Evolutionary conservation across 2,113 vertebrate genomes (phyloP).

Genomic region (Copsychus sechellarum): DNA sequence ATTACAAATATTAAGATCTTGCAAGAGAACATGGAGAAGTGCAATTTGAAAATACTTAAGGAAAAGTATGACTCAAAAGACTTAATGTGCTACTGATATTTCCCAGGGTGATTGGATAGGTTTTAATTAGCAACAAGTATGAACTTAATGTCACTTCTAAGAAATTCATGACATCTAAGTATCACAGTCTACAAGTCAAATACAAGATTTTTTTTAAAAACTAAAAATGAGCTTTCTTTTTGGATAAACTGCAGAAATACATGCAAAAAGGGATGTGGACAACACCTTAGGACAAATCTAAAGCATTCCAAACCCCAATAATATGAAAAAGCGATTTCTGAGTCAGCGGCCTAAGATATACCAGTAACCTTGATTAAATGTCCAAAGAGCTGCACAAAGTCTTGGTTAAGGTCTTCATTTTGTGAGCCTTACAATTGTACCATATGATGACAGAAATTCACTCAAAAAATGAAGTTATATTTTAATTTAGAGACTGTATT

Average conservation of each 20-base stretch:
- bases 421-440: background rate
- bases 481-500: background rate
- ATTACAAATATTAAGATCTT: slow-evolving; percentile 66
- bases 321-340: background rate
- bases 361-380: background rate
- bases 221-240: background rate
- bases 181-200: slow-evolving; percentile 23
- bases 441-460: background rate
- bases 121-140: slow-evolving; percentile 71
- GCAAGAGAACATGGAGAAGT: slow-evolving; percentile 56
- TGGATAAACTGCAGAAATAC: background rate
- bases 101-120: slow-evolving; percentile 59
- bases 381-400: background rate
- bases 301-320: background rate
- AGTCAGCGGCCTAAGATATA: background rate
- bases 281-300: background rate
- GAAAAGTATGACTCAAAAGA: slow-evolving; percentile 61
- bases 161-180: background rate
- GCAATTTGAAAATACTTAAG: slow-evolving; percentile 68
- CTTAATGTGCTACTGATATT: slow-evolving; percentile 50
- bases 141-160: slow-evolving; percentile 57
- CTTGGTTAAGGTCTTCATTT: background rate
- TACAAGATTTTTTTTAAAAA: slow-evolving; percentile 40
- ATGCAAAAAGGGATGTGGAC: background rate
- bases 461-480: background rate